Conservation (phyloP, 2,113 vertebrate genomes). For the Syngnathus typhle region DNA sequence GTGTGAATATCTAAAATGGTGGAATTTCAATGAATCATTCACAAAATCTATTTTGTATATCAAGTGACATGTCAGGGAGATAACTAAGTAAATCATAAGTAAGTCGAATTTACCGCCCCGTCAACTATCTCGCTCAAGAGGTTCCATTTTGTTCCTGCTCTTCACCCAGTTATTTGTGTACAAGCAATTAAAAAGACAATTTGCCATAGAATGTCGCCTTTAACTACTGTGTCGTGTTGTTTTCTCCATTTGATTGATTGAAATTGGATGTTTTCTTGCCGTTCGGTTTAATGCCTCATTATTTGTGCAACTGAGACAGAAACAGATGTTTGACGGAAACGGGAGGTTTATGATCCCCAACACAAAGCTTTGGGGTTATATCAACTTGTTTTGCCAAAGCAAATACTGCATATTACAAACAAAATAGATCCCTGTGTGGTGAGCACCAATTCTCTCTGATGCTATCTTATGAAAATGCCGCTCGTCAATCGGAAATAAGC, state of each 20-base stretch:
- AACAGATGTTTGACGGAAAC: background rate
- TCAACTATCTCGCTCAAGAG: no score
- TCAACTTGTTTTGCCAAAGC: background rate
- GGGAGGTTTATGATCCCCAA: background rate
- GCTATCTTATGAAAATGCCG: background rate
- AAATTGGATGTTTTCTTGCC: background rate
- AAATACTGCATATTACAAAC: background rate
- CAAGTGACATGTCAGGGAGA: background rate
- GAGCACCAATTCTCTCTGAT: background rate
- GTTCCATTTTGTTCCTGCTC: background rate
- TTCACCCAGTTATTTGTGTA: background rate
- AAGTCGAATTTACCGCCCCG: background rate
- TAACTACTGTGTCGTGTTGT: background rate
- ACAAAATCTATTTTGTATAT: background rate
- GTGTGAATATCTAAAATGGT: background rate
- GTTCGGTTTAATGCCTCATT: background rate
- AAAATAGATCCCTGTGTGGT: background rate
- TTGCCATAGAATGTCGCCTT: background rate
- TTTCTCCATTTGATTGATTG: background rate
- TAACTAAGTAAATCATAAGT: background rate
- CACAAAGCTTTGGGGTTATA: background rate
- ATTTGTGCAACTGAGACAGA: background rate
- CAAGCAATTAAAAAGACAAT: slow-evolving; percentile 3
- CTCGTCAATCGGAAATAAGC: background rate
- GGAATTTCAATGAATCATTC: background rate